These are phyloP conservation scores for Pemphigus obesinymphae DNA, from an alignment of 1,140 invertebrate species.

Conservation along the genomic window DNA sequence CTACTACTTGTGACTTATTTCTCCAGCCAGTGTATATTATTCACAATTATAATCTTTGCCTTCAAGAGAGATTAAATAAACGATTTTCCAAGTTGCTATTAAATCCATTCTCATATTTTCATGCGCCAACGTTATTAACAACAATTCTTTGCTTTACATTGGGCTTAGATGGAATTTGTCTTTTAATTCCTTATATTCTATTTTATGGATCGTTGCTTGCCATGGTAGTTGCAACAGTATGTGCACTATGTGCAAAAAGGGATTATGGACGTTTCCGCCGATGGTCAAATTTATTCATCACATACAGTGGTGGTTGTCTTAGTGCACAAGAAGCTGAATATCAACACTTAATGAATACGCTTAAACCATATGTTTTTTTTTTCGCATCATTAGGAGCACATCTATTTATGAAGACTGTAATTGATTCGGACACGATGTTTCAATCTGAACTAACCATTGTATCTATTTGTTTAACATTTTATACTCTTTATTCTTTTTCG, in stretches of 20 bases:
- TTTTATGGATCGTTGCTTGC: slow-evolving; percentile 51
- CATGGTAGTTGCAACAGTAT: slow-evolving; percentile 52
- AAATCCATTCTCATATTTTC: slow-evolving; percentile 40
- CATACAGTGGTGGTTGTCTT: slow-evolving; percentile 60
- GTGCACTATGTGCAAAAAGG: slow-evolving; percentile 49
- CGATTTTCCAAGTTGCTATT: slow-evolving; percentile 39
- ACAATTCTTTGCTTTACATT: slow-evolving; percentile 50
- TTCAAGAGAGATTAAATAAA: slow-evolving; percentile 23
- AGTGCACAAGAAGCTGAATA: slow-evolving; percentile 73
- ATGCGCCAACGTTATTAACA: slow-evolving; percentile 44
- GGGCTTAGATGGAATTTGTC: slow-evolving; percentile 49
- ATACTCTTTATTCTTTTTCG: slow-evolving; percentile 67
- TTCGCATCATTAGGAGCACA: slow-evolving; percentile 69
- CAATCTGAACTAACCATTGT: slow-evolving; percentile 77
- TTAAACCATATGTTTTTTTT: slow-evolving; percentile 73
- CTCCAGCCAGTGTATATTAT: slow-evolving; percentile 51
- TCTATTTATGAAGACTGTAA: slow-evolving; percentile 69
- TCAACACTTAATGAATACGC: slow-evolving; percentile 73
- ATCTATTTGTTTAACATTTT: slow-evolving; percentile 64
- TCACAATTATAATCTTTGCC: slow-evolving; percentile 35
- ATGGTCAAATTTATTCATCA: slow-evolving; percentile 73
- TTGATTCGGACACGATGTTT: slow-evolving; percentile 70
- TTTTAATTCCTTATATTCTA: slow-evolving; percentile 50
- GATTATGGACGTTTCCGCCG: slow-evolving; percentile 48
- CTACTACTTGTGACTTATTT: slow-evolving; percentile 55